Evolutionary conservation across 1,140 invertebrate genomes (phyloP), one percentile per base, ranked within the genome.

Genomic region (Microplitis mediator): DNA sequence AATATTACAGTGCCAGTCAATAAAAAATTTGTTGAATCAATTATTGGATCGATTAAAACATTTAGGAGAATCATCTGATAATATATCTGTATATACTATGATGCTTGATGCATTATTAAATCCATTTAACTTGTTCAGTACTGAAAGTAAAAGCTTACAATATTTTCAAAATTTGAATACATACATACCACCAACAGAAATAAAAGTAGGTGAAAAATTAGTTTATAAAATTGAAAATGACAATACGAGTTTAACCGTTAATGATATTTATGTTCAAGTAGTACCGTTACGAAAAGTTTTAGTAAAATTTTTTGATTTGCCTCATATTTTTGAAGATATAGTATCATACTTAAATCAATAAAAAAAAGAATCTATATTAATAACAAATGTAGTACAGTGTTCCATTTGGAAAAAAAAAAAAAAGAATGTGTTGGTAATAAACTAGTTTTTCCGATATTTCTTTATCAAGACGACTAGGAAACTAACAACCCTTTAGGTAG

Each of bases 171-270:
- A 71, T 34, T 45, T 45, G 32, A 56, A 45, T 4, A 73, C 64
- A 54, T 75, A 75, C 65, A 70, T 75, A 39, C 54, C 36, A 52
- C 71, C 71, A 35, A 45, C 52, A 51, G 69, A 68, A 35, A 56
- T 75, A 3, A 32, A 67, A 67, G 65, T 75, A 60, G 54, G 50
- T 34, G 51, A 68, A 68, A 54, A 68, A 61, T 45, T 32, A 61
- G 23, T 56, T 31, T 45, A 39, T 60, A 69, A 69, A 4, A 16
- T 11, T 9, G 14, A 39, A 56, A 36, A 69, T 36, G 54, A 58
- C 16, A 36, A 61, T 39, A 58, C n/a, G 13, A 63, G 13, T 35
- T 13, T 32, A 39, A 35, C 32, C 1, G 16, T 14, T 9, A 13
- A 35, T 35, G 8, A 11, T 32, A 11, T 67, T 23, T 14, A 52